Evolutionary conservation across 2,797 vertebrate genomes (phyloP), one percentile per base, ranked within the genome.

Genomic region (Rhodeus uyekii): DNA sequence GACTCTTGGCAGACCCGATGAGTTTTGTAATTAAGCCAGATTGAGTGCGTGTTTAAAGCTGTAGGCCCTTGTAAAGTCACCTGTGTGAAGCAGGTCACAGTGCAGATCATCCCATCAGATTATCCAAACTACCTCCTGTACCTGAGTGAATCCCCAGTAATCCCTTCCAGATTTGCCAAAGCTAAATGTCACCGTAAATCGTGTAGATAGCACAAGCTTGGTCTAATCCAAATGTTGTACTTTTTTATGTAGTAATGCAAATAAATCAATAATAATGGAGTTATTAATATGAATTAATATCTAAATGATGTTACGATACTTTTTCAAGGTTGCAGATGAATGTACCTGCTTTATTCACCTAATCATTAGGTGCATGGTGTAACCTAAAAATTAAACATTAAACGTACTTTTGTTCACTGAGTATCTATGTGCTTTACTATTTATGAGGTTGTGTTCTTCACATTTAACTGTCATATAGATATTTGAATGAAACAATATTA

Each of bases 121-220:
- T 77, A 72, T 71, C 73, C 73, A 81, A 61, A 77, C 64, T 19
- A 48, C 71, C 55, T 76, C 69, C 29, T 65, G 46, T 72, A 74
- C 60, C 68, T 76, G 63, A 46, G 55, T 76, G 64, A 48, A 63
- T 69, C 64, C 53, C 13, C 10, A 8, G 4, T 81, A 53, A 80
- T 80, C 55, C 67, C 32, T 76, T 76, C 46, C 72, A 10, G 3
- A 12, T 68, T 84, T 76, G 7, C 48, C 50, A 36, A 63, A 60
- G 42, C 39, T 75, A 53, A 76, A 84, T n/a, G 36, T 61, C 74
- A 50, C 63, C 19, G 10, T 22, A 32, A n/a, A 50, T 76, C 44
- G 42, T 42, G 46, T 19, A 38, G 63, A 80, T 80, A 46, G 60
- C 18, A 44, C 27, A 60, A 60, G 16, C 12, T 42, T 34, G 29